phyloP scores from a whole-genome alignment of 2,888 invertebrate species.

The Oasisia sp. region DNA sequence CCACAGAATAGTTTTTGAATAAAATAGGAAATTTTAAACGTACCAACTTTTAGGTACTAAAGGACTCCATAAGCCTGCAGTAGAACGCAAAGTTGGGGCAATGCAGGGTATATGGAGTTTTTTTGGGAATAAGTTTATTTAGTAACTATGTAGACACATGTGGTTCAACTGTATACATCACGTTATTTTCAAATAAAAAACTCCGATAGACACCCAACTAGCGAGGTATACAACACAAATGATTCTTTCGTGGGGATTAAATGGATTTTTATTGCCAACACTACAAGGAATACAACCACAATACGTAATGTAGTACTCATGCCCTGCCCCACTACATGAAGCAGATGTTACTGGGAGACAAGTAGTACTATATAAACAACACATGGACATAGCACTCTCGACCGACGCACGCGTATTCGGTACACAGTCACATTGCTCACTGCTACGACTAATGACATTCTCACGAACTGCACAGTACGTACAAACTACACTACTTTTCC shows the following conservation, averaged over 20 bases:
- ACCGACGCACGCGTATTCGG: neutral
- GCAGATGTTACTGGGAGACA: neutral
- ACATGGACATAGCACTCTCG: neutral
- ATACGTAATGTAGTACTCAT: neutral
- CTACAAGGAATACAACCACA: conserved; percentile 13
- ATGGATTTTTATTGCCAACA: neutral
- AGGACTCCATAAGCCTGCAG: too few relatives aligned
- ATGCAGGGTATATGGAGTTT: too few relatives aligned
- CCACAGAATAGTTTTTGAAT: too few relatives aligned
- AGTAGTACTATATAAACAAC: neutral
- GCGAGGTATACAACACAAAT: neutral
- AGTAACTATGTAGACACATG: too few relatives aligned
- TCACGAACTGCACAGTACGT: neutral
- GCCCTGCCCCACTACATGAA: neutral
- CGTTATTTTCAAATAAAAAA: neutral
- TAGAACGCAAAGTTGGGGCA: too few relatives aligned
- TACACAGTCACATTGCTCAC: neutral
- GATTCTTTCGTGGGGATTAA: neutral
- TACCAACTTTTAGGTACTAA: too few relatives aligned
- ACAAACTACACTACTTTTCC: neutral
- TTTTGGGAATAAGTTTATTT: too few relatives aligned
- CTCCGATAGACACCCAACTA: neutral
- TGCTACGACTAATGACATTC: neutral
- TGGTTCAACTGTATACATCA: neutral
- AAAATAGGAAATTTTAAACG: too few relatives aligned